Base-by-base conservation (phyloP, 2,888 invertebrate species). In the Eupelmus urozonus region DNA sequence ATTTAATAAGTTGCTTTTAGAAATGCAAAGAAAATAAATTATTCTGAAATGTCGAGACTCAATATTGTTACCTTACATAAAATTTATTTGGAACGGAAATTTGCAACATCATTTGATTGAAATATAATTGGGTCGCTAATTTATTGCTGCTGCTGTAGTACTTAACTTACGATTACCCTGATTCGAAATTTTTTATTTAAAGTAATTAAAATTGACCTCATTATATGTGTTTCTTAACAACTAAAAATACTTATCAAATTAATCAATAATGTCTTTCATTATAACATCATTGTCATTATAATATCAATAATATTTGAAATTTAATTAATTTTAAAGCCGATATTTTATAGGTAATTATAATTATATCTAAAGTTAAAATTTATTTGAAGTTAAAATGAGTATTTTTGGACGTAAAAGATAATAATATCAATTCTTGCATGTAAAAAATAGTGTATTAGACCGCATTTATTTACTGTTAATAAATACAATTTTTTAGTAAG, bases 131-230 rank as follows among this genome's bases (percentile, higher is more conserved):
- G 67, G 25, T 55, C 25, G 55, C 25, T 18, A 34, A 20, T 59
- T 70, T 59, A 70, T 70, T 29, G 45, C 29, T 40, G 55, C 40
- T 55, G 25, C 40, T 9, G n/a, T 23, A 55, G 67, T 16, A 23
- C 53, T 55, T 67, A 16, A 65, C 25, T 23, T 34, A 40, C 16
- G 40, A 20, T 53, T 25, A 57, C 42, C 18, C 69, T 45, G 59
- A 42, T 70, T 29, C 18, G 18, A 67, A 53, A 67, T 34, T 34
- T 53, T 3, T 34, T 16, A 40, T 40, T 45, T 9, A 45, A 45
- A 45, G 2, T 45, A 45, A 16, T 45, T 5, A 34, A 34, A 5
- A 5, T 34, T 34, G 9, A 34, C 9, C 34, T 34, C 34, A 34
- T 34, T 34, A 34, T 34, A 34, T 34, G 3, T 34, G 3, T 34